These are phyloP conservation scores for Notocelia uddmanniana DNA, from an alignment of 2,888 invertebrate genomes.

Conservation along the genomic window DNA sequence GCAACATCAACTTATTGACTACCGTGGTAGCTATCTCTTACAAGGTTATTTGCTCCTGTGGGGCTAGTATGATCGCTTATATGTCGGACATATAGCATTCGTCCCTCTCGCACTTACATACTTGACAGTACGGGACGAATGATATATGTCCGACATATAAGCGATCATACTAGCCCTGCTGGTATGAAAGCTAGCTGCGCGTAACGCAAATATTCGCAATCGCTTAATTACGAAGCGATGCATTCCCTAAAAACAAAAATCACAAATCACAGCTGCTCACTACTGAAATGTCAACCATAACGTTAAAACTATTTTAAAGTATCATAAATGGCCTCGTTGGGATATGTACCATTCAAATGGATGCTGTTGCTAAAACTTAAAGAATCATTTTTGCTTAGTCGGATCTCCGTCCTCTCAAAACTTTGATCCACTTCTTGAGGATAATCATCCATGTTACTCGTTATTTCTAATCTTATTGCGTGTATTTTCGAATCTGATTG, in stretches of 20 bases:
- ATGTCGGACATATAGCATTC: no score
- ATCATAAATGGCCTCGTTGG: constrained; percentile 85
- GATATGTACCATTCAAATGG: constrained; percentile 84
- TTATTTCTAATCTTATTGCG: constrained; percentile 82
- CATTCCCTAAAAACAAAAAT: constrained; percentile 30
- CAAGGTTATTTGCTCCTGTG: constrained; percentile 25
- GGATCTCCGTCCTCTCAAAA: constrained; percentile 70
- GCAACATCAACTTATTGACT: constrained; percentile 36
- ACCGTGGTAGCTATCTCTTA: constrained; percentile 22
- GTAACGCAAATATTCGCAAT: not conserved
- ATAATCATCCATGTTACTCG: constrained; percentile 80
- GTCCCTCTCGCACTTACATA: no score
- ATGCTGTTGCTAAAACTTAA: constrained; percentile 84
- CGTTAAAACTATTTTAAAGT: constrained; percentile 75
- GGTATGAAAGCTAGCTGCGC: constrained; percentile 10
- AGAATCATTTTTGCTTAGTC: constrained; percentile 76
- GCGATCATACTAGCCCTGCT: no score
- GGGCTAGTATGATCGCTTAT: no score
- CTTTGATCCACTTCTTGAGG: constrained; percentile 63
- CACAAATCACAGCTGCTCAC: constrained; percentile 37
- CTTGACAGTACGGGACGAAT: no score
- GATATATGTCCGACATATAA: no score
- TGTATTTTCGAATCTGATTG: constrained; percentile 74
- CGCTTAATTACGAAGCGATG: not conserved
- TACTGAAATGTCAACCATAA: constrained; percentile 34